Evolutionary conservation across 2,113 vertebrate species (phyloP).

Genomic region (Vidua chalybeata): DNA sequence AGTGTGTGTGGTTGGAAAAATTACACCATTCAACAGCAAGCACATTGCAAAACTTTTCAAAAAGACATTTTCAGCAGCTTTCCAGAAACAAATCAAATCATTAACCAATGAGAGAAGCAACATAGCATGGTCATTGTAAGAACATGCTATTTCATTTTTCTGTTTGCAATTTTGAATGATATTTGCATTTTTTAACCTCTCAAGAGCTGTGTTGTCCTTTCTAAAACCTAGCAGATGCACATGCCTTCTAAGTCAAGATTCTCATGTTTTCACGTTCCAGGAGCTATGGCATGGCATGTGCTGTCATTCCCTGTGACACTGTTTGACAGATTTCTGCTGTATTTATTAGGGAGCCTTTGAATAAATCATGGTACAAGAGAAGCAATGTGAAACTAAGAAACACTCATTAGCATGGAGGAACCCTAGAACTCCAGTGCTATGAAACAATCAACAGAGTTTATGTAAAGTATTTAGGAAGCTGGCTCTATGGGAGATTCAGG

Average conservation of each 20-base stretch:
- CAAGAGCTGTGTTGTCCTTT: neutral
- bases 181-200: neutral
- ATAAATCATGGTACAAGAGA: neutral
- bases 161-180: neutral
- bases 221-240: neutral
- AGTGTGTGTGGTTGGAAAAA: neutral
- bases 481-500: neutral
- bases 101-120: neutral
- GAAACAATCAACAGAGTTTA: neutral
- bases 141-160: neutral
- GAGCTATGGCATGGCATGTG: neutral
- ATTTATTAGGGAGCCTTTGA: neutral
- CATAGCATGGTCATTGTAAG: neutral
- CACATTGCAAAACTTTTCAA: neutral
- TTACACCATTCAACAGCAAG: rapidly evolving
- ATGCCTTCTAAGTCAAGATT: neutral
- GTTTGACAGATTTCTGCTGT: neutral
- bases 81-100: neutral
- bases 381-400: neutral
- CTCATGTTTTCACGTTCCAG: neutral
- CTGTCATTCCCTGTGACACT: neutral
- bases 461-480: neutral
- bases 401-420: neutral
- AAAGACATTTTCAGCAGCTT: neutral
- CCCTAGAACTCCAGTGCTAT: neutral